phyloP scores from a whole-genome alignment of 1,140 invertebrate species.

The Cydia splendana region DNA sequence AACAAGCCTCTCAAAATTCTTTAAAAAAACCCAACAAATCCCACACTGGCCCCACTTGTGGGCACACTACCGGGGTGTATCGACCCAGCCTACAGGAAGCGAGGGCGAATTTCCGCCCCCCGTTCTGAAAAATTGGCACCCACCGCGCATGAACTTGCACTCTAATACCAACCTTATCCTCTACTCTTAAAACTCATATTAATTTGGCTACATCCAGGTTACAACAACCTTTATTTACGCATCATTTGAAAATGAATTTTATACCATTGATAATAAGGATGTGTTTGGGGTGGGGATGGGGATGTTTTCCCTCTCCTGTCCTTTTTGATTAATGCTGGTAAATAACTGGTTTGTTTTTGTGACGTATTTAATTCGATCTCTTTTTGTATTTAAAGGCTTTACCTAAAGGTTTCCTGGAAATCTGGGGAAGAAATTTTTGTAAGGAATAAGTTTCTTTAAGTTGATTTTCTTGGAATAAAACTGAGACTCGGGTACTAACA shows the following conservation, averaged over 20 bases:
- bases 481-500: background rate
- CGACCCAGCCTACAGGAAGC: slow-evolving; percentile 70
- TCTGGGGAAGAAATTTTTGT: background rate
- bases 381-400: background rate
- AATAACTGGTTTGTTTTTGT: slow-evolving; percentile 36
- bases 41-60: slow-evolving; percentile 30
- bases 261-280: slow-evolving; percentile 44
- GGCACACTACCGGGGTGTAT: slow-evolving; percentile 64
- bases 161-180: slow-evolving; percentile 51
- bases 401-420: background rate
- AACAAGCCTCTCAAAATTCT: background rate
- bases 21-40: slow-evolving; percentile 33
- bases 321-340: slow-evolving; percentile 37
- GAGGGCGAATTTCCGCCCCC: slow-evolving; percentile 60
- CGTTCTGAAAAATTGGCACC: slow-evolving; percentile 76
- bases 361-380: slow-evolving; percentile 6
- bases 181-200: slow-evolving; percentile 26
- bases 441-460: background rate
- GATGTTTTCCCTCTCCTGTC: slow-evolving; percentile 35
- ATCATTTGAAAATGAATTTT: slow-evolving; percentile 46
- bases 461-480: background rate
- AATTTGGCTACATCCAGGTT: too few relatives aligned
- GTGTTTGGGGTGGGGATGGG: slow-evolving; percentile 40
- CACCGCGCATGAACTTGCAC: slow-evolving; percentile 54
- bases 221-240: background rate